These are phyloP conservation scores for Gymnoscopelus braueri DNA, from an alignment of 2,797 vertebrate species.

Conservation along the genomic window DNA sequence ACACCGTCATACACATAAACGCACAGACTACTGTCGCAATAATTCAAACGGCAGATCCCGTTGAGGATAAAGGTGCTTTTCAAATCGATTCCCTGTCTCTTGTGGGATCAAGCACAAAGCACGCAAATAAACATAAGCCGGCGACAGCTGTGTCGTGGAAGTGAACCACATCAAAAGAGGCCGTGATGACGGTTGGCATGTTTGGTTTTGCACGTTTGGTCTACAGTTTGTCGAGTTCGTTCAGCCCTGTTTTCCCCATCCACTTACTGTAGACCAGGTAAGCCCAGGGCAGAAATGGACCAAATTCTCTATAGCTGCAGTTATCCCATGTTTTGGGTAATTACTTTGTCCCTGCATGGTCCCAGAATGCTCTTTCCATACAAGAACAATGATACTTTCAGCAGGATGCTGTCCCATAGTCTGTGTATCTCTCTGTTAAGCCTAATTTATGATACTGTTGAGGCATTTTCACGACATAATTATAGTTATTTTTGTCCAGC, in stretches of 20 bases:
- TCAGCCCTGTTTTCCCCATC: background rate
- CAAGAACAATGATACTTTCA: no score
- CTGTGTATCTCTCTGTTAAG: no score
- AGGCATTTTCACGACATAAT: no score
- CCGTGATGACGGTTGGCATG: background rate
- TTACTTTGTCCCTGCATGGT: no score
- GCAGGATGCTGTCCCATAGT: no score
- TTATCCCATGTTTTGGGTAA: no score
- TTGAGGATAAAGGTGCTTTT: conserved; percentile 25
- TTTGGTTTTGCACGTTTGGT: conserved; percentile 17
- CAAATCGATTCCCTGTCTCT: conserved; percentile 35
- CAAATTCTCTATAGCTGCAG: no score
- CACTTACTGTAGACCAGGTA: background rate
- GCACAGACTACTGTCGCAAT: background rate
- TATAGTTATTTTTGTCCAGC: no score
- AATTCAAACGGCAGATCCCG: conserved; percentile 13
- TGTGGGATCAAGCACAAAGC: conserved; percentile 29
- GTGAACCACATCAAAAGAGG: conserved; percentile 29
- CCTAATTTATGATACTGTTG: no score
- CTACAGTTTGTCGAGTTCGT: background rate
- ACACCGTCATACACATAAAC: conserved; percentile 3
- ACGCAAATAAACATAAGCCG: conserved; percentile 19
- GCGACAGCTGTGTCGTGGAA: conserved; percentile 10
- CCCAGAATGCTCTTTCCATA: no score
- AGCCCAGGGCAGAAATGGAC: no score